Conservation (phyloP, 2,113 vertebrate genomes). For the Suricata suricatta region DNA sequence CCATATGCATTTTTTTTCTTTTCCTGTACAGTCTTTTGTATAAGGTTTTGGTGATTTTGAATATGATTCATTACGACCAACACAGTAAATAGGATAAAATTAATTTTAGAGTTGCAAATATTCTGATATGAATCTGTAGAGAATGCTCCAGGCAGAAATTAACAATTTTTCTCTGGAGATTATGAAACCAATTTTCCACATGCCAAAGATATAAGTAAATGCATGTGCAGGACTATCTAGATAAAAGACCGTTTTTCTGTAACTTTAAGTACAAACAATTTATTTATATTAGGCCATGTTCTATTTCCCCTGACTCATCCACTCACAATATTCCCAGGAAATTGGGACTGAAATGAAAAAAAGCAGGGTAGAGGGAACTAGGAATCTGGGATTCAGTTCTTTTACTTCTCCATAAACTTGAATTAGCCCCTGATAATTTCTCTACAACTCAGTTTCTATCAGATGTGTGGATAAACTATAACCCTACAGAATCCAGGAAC, state of each 20-base stretch:
- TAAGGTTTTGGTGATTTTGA: slow-evolving; percentile 73
- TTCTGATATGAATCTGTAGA: slow-evolving; percentile 65
- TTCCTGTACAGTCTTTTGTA: slow-evolving; percentile 66
- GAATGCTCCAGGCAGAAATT: slow-evolving; percentile 74
- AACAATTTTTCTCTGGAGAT: slow-evolving; percentile 71
- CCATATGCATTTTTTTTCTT: slow-evolving; percentile 50
- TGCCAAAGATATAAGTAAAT: slow-evolving; percentile 74
- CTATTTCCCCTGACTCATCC: slow-evolving; percentile 4
- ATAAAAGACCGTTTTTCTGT: slow-evolving; percentile 62
- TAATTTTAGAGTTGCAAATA: slow-evolving; percentile 80
- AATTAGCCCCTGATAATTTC: background rate
- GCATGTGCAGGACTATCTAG: slow-evolving; percentile 55
- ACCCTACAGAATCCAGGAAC: background rate
- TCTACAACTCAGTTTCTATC: background rate
- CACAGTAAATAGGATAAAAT: slow-evolving; percentile 79
- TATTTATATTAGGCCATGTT: slow-evolving; percentile 32
- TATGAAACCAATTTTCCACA: slow-evolving; percentile 76
- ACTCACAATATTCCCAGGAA: background rate
- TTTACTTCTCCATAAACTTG: background rate
- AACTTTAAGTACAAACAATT: slow-evolving; percentile 51
- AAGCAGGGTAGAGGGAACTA: background rate
- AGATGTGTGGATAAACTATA: background rate
- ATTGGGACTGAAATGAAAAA: background rate
- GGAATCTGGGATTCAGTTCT: background rate
- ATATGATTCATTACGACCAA: slow-evolving; percentile 78